phyloP scores from a whole-genome alignment of 1,140 invertebrate genomes.

The Trichonephila clavata region DNA sequence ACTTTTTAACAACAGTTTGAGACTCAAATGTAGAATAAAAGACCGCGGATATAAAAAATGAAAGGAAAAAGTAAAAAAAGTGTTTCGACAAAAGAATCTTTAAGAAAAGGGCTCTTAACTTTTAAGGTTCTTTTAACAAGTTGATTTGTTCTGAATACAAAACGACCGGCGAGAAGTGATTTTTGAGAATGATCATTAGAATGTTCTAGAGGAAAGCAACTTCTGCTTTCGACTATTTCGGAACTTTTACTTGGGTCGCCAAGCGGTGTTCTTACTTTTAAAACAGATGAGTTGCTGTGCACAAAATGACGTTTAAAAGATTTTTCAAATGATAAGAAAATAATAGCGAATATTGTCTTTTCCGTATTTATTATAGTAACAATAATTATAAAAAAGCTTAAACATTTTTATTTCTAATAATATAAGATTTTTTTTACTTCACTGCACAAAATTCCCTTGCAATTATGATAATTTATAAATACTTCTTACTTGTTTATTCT shows the following conservation, averaged over 20 bases:
- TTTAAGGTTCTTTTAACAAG: background rate
- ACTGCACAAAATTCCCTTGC: too few relatives aligned
- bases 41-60: background rate
- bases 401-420: too few relatives aligned
- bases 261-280: background rate
- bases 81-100: background rate
- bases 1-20: background rate
- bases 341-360: too few relatives aligned
- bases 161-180: background rate
- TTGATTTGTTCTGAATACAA: conserved; percentile 32
- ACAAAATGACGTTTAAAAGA: too few relatives aligned
- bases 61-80: background rate
- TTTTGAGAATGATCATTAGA: conserved; percentile 2
- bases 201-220: background rate
- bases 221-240: background rate
- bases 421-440: too few relatives aligned
- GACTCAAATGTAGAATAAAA: background rate
- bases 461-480: too few relatives aligned
- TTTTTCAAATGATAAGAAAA: too few relatives aligned
- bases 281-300: background rate
- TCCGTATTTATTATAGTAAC: too few relatives aligned
- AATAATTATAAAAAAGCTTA: too few relatives aligned
- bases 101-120: background rate
- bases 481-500: too few relatives aligned
- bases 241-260: too few relatives aligned